phyloP scores from a whole-genome alignment of 2,888 invertebrate species.

The Sinotaia quadrata region DNA sequence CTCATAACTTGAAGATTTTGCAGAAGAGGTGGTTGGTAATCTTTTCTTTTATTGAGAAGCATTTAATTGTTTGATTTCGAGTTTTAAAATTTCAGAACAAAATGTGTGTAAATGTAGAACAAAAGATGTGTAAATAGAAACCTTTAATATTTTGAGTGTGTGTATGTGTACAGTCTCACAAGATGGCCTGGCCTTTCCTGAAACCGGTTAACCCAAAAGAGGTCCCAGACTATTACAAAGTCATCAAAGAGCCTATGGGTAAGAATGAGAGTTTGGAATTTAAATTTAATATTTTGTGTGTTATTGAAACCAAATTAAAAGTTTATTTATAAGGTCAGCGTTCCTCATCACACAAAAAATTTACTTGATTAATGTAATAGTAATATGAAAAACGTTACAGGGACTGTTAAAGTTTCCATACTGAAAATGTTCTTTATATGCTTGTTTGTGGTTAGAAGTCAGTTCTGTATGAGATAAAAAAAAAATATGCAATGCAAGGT shows the following conservation, averaged over 20 bases:
- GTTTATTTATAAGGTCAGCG: too few species aligned
- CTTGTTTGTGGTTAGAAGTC: too few species aligned
- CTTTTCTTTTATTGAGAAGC: not conserved
- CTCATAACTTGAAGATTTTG: too few species aligned
- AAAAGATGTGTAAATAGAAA: not conserved
- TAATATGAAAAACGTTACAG: not conserved
- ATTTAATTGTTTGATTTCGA: not conserved
- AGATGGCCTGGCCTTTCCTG: constrained; percentile 98
- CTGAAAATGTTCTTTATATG: not conserved
- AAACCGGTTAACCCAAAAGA: constrained; percentile 96
- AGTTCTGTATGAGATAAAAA: too few species aligned
- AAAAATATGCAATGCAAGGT: too few species aligned
- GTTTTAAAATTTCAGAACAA: too few species aligned
- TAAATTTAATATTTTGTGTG: too few species aligned
- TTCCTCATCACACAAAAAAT: too few species aligned
- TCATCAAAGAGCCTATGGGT: constrained; percentile 74
- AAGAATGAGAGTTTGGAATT: constrained; percentile 36
- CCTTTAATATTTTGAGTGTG: constrained; percentile 21
- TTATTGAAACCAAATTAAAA: too few species aligned
- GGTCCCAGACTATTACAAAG: constrained; percentile 95
- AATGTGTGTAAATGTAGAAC: not conserved
- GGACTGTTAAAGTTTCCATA: not conserved
- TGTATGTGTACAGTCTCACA: constrained; percentile 81
- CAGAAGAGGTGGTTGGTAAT: too few species aligned
- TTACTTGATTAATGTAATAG: too few species aligned